phyloP scores from a whole-genome alignment of 2,113 vertebrate species.

The Chunga burmeisteri region DNA sequence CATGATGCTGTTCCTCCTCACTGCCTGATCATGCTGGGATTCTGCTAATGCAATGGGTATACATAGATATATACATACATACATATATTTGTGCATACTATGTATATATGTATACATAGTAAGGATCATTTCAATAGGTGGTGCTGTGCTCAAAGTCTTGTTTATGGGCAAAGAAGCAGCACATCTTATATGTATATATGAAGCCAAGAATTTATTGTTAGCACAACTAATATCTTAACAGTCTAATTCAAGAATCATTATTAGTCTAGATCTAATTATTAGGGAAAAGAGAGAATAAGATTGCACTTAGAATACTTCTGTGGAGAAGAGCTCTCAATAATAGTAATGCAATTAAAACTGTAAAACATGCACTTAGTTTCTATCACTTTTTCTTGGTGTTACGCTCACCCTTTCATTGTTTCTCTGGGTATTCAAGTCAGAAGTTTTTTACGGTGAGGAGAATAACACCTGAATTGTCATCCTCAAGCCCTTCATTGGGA shows the following conservation, averaged over 20 bases:
- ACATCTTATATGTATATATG: neutral
- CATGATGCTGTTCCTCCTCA: neutral
- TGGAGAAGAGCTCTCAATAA: neutral
- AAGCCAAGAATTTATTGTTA: neutral
- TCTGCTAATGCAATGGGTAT: neutral
- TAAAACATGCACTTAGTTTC: neutral
- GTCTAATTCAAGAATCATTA: neutral
- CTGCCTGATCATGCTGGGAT: neutral
- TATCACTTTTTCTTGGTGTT: neutral
- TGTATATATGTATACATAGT: no score
- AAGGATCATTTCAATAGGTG: neutral
- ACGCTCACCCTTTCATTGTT: neutral
- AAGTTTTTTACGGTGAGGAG: neutral
- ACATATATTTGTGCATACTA: neutral
- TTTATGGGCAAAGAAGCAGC: neutral
- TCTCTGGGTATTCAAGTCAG: neutral
- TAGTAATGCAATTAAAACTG: neutral
- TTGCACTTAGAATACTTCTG: neutral
- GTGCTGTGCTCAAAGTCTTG: neutral
- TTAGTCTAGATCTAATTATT: neutral
- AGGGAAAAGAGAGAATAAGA: neutral
- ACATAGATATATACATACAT: no score
- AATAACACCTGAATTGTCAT: neutral
- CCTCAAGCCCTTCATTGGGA: neutral
- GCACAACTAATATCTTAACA: neutral